A percentile compares a stretch with the other conserved stretches of the same genome.
phyloP scores from a whole-genome alignment of 2,888 invertebrate genomes.

The Pegoplata infirma region DNA sequence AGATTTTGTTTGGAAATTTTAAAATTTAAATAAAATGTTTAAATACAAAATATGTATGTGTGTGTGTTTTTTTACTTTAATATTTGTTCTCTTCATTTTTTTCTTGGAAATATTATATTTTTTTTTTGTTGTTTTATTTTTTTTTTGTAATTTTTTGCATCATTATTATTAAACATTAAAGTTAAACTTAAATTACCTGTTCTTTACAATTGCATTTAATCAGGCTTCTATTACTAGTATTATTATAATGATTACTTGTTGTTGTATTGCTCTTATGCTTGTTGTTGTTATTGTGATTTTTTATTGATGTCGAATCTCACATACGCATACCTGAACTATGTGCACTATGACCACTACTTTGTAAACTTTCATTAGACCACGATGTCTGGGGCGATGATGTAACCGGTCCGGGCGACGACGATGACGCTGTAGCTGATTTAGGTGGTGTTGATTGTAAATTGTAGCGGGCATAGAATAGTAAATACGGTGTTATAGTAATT shows the following conservation, averaged over 20 bases:
- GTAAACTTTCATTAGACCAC: conserved; percentile 73
- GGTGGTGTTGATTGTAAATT: conserved; percentile 76
- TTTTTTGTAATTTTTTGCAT: conserved; percentile 27
- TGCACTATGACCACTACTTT: conserved; percentile 64
- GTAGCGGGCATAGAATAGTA: conserved; percentile 88
- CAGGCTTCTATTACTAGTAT: conserved; percentile 55
- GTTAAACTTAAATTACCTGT: conserved; percentile 59
- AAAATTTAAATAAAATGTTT: conserved; percentile 2
- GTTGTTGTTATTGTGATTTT: too few relatives aligned
- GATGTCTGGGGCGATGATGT: conserved; percentile 65
- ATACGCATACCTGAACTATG: conserved; percentile 65
- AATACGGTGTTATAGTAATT: conserved; percentile 90
- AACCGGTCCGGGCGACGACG: conserved; percentile 63
- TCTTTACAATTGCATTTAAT: conserved; percentile 63
- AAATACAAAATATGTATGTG: conserved; percentile 10
- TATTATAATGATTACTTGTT: conserved; percentile 30
- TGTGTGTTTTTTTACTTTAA: background rate
- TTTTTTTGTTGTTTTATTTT: conserved; percentile 5
- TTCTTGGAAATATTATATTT: conserved; percentile 18
- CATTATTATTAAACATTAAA: conserved; percentile 32
- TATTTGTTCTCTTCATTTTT: background rate
- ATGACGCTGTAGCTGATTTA: conserved; percentile 45
- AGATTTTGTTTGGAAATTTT: background rate
- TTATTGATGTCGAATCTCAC: conserved; percentile 66
- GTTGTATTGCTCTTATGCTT: conserved; percentile 49